phyloP scores from a whole-genome alignment of 2,797 vertebrate species.

The Rhinichthys osculus region DNA sequence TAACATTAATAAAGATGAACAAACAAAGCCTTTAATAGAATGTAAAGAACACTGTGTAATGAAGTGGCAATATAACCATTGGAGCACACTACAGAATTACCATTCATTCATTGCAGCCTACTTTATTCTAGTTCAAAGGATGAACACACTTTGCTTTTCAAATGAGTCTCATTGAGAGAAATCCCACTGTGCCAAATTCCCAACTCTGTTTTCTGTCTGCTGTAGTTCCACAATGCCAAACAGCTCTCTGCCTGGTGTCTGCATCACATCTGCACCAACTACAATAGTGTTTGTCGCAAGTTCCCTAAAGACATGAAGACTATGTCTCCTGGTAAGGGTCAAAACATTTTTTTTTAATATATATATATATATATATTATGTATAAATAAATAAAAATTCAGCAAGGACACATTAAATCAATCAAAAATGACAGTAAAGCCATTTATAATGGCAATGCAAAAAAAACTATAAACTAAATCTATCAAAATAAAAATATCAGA shows the following conservation, averaged over 20 bases:
- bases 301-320: conserved; percentile 92
- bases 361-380: too few species aligned
- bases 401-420: neutral
- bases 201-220: conserved; percentile 48
- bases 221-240: conserved; percentile 88
- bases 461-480: too few species aligned
- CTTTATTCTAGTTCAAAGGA: conserved; percentile 57
- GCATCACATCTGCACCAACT: conserved; percentile 94
- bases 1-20: conserved; percentile 57
- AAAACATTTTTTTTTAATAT: neutral
- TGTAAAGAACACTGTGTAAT: conserved; percentile 39
- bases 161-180: conserved; percentile 52
- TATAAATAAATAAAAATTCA: neutral
- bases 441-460: neutral
- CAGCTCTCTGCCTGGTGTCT: conserved; percentile 90
- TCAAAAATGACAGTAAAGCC: neutral
- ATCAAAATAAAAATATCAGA: neutral
- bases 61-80: conserved; percentile 47
- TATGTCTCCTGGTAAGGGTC: conserved; percentile 84
- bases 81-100: conserved; percentile 49
- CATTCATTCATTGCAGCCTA: conserved; percentile 50
- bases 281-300: conserved; percentile 91
- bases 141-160: conserved; percentile 53
- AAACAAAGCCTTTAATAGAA: conserved; percentile 31
- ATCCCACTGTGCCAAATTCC: conserved; percentile 47